Evolutionary conservation across 2,113 vertebrate species (phyloP).

Genomic region (Ageneiosus marmoratus): DNA sequence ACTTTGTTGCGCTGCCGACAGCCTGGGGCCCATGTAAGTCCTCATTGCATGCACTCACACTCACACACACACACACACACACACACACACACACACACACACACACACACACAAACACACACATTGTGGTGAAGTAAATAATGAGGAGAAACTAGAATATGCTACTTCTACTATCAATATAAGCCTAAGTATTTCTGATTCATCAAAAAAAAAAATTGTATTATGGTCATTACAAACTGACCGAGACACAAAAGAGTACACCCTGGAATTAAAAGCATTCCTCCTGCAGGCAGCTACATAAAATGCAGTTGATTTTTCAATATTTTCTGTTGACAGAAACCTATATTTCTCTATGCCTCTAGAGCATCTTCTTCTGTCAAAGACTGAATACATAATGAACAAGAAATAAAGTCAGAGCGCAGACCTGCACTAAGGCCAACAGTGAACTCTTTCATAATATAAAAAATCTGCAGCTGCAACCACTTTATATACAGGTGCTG

Average conservation of each 20-base stretch:
- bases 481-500: too few species aligned
- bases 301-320: background rate
- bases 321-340: background rate
- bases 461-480: too few species aligned
- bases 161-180: background rate
- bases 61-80: background rate
- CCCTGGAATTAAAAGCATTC: background rate
- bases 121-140: background rate
- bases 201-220: background rate
- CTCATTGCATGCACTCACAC: too few species aligned
- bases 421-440: too few species aligned
- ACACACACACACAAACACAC: background rate
- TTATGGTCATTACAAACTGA: background rate
- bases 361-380: background rate
- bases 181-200: background rate
- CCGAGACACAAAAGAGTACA: background rate
- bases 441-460: too few species aligned
- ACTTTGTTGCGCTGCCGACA: conserved; percentile 78
- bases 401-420: too few species aligned
- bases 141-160: background rate
- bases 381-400: conserved; percentile 11
- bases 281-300: background rate
- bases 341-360: background rate
- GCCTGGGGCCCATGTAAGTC: conserved; percentile 80
- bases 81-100: background rate